Percentiles rank a stretch among this genome's conserved stretches.
Evolutionary conservation across 2,888 invertebrate species (phyloP).

Genomic region (Leptopilina syphax): DNA sequence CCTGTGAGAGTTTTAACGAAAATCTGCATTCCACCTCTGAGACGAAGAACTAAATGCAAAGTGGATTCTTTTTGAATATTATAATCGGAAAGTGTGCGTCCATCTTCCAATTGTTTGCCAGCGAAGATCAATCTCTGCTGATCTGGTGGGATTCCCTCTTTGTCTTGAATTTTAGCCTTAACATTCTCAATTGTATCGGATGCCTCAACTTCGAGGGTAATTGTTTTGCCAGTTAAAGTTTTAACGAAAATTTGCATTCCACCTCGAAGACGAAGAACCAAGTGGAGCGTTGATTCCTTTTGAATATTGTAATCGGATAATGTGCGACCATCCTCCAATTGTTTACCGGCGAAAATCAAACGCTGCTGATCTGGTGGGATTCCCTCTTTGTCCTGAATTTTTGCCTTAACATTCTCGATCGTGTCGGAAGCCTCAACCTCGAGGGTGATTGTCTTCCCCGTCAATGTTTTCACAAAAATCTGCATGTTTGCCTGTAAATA

Average conservation of each 20-base stretch:
- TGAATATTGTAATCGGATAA: constrained; percentile 66
- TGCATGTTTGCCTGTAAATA: constrained; percentile 9
- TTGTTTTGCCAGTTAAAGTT: constrained; percentile 56
- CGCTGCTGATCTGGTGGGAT: constrained; percentile 66
- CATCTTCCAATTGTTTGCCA: constrained; percentile 65
- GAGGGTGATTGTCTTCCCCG: constrained; percentile 62
- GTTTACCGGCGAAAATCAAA: constrained; percentile 66
- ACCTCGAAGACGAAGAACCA: constrained; percentile 62
- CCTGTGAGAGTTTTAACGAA: constrained; percentile 58
- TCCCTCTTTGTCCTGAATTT: constrained; percentile 66
- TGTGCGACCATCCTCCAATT: constrained; percentile 64
- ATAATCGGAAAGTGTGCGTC: constrained; percentile 63
- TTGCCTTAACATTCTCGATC: constrained; percentile 64
- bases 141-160: constrained; percentile 66
- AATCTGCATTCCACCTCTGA: constrained; percentile 66
- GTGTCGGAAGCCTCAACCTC: constrained; percentile 66
- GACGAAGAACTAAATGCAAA: constrained; percentile 60
- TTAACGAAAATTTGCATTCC: constrained; percentile 50
- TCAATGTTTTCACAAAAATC: constrained; percentile 34
- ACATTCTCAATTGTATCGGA: constrained; percentile 66
- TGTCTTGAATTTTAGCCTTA: constrained; percentile 65
- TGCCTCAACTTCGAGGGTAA: constrained; percentile 64
- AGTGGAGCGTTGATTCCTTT: constrained; percentile 63
- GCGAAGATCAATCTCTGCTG: constrained; percentile 66
- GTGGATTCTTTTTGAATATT: constrained; percentile 67